Percentiles rank a stretch among this genome's conserved stretches.
These are phyloP conservation scores for Periophthalmus modestus DNA, from an alignment of 2,113 vertebrate genomes.

Conservation along the genomic window DNA sequence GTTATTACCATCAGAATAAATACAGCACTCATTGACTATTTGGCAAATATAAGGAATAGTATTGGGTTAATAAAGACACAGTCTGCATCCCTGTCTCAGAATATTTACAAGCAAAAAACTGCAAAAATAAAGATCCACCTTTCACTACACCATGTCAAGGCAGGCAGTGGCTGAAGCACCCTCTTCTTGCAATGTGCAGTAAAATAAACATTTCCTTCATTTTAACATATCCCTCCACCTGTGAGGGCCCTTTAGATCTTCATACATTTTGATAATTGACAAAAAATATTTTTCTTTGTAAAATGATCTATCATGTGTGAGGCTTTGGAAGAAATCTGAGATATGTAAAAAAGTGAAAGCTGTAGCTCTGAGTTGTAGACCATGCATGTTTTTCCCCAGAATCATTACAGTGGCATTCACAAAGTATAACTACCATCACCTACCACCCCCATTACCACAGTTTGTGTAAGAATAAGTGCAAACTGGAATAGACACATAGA, in stretches of 20 bases:
- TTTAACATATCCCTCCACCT: slow-evolving; percentile 47
- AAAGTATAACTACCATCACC: slow-evolving; percentile 11
- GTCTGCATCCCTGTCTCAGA: slow-evolving; percentile 33
- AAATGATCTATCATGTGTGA: slow-evolving; percentile 30
- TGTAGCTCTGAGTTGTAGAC: slow-evolving; percentile 37
- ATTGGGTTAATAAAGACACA: slow-evolving; percentile 56
- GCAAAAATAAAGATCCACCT: slow-evolving; percentile 27
- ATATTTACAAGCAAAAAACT: slow-evolving; percentile 59
- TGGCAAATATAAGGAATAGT: slow-evolving; percentile 63
- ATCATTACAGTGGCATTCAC: slow-evolving; percentile 20
- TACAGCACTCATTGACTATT: slow-evolving; percentile 71
- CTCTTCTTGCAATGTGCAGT: slow-evolving; percentile 67
- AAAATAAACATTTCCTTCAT: slow-evolving; percentile 67
- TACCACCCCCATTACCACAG: background rate
- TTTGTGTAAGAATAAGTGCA: slow-evolving; percentile 48
- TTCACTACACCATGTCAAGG: slow-evolving; percentile 29
- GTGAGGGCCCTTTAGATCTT: slow-evolving; percentile 47
- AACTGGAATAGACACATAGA: slow-evolving; percentile 40
- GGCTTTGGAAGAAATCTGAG: slow-evolving; percentile 42
- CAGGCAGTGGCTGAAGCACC: slow-evolving; percentile 48
- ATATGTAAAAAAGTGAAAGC: slow-evolving; percentile 36
- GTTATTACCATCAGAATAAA: slow-evolving; percentile 69
- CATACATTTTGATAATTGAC: slow-evolving; percentile 12
- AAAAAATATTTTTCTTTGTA: background rate
- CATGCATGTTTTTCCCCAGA: slow-evolving; percentile 41